These are phyloP conservation scores for Noctilio leporinus DNA, from an alignment of 2,113 vertebrate genomes.

Conservation along the genomic window DNA sequence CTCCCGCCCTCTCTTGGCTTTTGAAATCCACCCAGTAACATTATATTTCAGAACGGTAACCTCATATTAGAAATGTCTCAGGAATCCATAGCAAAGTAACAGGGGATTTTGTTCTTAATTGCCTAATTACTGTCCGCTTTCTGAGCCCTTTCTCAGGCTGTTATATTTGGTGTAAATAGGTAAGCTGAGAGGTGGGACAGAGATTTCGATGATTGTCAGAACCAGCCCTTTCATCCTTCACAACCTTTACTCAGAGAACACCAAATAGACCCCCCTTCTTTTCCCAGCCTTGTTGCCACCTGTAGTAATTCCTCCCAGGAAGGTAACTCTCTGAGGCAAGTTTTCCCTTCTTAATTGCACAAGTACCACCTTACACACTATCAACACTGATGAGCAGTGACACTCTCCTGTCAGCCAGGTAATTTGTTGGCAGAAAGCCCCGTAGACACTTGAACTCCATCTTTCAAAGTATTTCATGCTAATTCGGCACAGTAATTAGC, in stretches of 20 bases:
- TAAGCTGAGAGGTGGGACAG: constrained; percentile 5
- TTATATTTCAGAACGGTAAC: not conserved
- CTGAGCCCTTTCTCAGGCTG: not conserved
- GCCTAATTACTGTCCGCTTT: not conserved
- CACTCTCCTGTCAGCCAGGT: constrained; percentile 67
- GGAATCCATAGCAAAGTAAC: constrained; percentile 13
- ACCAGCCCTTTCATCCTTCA: constrained; percentile 47
- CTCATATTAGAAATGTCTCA: not conserved
- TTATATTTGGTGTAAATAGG: not conserved
- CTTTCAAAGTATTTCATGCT: constrained; percentile 75
- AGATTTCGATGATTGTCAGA: constrained; percentile 40
- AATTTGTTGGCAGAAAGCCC: constrained; percentile 75
- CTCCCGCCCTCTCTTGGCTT: not conserved
- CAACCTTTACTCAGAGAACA: constrained; percentile 19
- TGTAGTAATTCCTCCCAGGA: constrained; percentile 66
- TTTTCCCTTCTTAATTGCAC: constrained; percentile 69
- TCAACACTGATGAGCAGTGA: constrained; percentile 65
- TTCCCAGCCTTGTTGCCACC: constrained; percentile 60
- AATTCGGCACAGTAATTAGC: constrained; percentile 73
- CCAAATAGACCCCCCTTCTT: constrained; percentile 43
- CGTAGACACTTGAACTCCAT: constrained; percentile 65
- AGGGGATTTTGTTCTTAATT: not conserved
- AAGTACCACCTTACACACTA: constrained; percentile 24
- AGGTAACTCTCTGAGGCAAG: constrained; percentile 66
- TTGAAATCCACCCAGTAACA: not conserved